A percentile compares a stretch with the other conserved stretches of the same genome.
These are phyloP conservation scores for Prunella himalayana DNA, from an alignment of 2,113 vertebrate species.

Conservation along the genomic window DNA sequence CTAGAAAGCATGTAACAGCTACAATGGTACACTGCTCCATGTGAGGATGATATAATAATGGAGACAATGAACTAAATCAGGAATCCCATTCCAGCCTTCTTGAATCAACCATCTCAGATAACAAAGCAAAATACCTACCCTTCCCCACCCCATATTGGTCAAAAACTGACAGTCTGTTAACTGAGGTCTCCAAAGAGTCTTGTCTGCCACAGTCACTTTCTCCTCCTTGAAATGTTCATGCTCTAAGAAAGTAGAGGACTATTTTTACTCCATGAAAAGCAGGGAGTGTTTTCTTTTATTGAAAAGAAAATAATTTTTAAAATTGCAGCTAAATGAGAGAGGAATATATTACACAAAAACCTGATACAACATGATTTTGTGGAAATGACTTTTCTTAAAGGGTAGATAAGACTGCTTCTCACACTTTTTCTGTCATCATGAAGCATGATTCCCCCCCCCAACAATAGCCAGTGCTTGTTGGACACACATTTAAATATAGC, in stretches of 20 bases:
- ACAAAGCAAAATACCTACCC: background rate
- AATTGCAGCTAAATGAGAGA: background rate
- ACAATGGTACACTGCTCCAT: background rate
- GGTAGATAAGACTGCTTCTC: background rate
- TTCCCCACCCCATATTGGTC: background rate
- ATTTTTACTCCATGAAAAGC: background rate
- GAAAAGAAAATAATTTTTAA: background rate
- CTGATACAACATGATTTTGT: background rate
- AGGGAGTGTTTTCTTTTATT: background rate
- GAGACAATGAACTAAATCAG: background rate
- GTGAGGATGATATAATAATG: background rate
- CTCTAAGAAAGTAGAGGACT: background rate
- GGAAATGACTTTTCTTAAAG: background rate
- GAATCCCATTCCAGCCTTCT: background rate
- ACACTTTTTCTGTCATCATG: background rate
- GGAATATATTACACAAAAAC: background rate
- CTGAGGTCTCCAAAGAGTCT: background rate
- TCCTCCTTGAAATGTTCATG: background rate
- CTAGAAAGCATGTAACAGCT: background rate
- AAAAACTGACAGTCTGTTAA: background rate
- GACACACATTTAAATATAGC: background rate
- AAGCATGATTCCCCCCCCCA: background rate
- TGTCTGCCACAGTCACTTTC: background rate
- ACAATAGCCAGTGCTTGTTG: background rate
- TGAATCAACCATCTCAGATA: background rate